phyloP scores from a whole-genome alignment of 2,888 invertebrate species.

The Hanleya hanleyi region DNA sequence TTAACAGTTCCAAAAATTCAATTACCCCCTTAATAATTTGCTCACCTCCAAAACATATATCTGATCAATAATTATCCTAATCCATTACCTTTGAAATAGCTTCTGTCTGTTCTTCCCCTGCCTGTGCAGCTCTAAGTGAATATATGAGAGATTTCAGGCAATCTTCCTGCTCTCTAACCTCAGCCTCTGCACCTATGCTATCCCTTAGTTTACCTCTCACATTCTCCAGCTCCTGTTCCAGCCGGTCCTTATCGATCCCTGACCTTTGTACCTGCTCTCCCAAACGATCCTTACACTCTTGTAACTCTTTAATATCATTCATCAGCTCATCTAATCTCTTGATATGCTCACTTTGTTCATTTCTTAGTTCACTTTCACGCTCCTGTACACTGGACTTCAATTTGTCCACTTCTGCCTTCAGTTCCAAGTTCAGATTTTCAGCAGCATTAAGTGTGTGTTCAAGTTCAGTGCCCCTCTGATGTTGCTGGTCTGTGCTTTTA shows the following conservation, averaged over 20 bases:
- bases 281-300: background rate
- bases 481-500: no score
- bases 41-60: no score
- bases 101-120: constrained; percentile 15
- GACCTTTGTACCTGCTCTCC: background rate
- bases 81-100: constrained; percentile 12
- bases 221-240: background rate
- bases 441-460: background rate
- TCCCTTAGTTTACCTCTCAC: no score
- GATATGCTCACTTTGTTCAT: background rate
- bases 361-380: constrained; percentile 21
- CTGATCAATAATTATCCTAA: no score
- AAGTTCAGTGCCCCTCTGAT: background rate
- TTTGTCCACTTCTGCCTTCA: constrained; percentile 36
- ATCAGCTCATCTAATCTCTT: background rate
- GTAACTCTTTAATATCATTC: background rate
- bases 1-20: no score
- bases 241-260: no score
- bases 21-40: no score
- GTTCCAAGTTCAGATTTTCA: constrained; percentile 35
- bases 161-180: background rate
- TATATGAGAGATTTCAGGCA: background rate
- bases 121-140: no score
- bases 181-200: constrained; percentile 4
- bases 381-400: constrained; percentile 26